These are phyloP conservation scores for Micronisus gabar DNA, from an alignment of 2,113 vertebrate species.

Conservation along the genomic window DNA sequence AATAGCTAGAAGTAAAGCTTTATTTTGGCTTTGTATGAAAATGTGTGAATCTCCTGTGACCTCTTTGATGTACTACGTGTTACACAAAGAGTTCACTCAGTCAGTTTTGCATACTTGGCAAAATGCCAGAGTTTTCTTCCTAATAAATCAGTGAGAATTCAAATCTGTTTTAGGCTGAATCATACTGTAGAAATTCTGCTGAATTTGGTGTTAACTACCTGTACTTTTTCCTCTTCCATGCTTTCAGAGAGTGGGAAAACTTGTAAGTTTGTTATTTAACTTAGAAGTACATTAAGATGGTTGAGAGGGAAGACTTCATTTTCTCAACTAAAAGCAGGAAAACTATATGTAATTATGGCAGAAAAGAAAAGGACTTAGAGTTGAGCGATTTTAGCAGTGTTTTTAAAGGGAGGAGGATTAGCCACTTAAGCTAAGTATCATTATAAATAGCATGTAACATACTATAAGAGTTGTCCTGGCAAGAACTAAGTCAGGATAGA, in stretches of 20 bases:
- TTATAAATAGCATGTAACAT: neutral
- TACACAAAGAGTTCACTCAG: neutral
- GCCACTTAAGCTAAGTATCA: neutral
- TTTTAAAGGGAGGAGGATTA: slow-evolving; percentile 8
- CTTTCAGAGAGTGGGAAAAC: slow-evolving; percentile 69
- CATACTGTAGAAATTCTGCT: slow-evolving; percentile 23
- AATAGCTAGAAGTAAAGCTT: neutral
- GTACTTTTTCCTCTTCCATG: slow-evolving; percentile 60
- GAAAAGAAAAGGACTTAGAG: neutral
- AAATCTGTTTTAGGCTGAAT: neutral
- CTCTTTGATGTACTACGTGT: neutral
- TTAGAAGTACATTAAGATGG: slow-evolving; percentile 40
- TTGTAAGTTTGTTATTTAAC: slow-evolving; percentile 59
- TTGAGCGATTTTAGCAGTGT: neutral
- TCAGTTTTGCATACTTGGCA: neutral
- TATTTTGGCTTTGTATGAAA: neutral
- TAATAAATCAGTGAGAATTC: neutral
- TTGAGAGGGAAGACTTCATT: neutral
- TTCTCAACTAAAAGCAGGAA: neutral
- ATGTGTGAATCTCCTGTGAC: neutral
- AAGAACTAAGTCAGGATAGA: neutral
- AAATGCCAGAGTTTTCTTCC: neutral
- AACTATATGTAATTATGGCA: neutral
- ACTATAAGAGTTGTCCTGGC: neutral
- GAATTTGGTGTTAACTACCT: slow-evolving; percentile 42